Base-by-base conservation (phyloP, 2,797 vertebrate genomes). In the Sebastes hubbsi region DNA sequence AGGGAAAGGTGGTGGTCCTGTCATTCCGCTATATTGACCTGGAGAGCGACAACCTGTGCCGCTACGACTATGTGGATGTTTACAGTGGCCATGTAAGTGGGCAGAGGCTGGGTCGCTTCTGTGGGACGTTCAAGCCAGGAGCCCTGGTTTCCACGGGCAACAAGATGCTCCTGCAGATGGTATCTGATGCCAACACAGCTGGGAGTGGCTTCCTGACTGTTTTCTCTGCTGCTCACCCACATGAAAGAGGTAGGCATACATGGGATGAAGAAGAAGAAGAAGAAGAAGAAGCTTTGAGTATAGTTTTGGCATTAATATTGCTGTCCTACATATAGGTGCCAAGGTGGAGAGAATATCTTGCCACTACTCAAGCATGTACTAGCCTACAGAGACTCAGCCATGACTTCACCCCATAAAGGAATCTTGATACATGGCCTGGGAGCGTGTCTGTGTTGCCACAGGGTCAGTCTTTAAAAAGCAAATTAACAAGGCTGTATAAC, bases 81-180 rank as follows among this genome's bases (percentile, higher is more conserved):
- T 98, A 99, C 94, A 98, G 93, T 0, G 97, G 97, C 13, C 98
- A 99, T 0, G 81, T 85, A 76, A 96, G 91, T 0, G 97, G 96
- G 0, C 98, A 99, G 89, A 97, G 98, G 62, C 97, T 99, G 0
- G 98, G 98, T 4, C 96, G 98, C 75, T 99, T 99, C 95, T 99
- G 99, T 14, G 99, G 99, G 20, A 99, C 97, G 0, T 97, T 97
- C 88, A 97, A 96, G 75, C 99, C 99, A 0, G 99, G 98, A 0
- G 97, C 97, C 42, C 96, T 99, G 2, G 97, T 99, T 60, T 97
- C 99, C 91, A 97, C 94, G 2, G 94, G 96, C 92, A 99, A 99
- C 94, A 99, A 98, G 95, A 99, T 99, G 98, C 90, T 98, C 88
- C 94, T 99, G 76, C 97, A 99, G 93, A 99, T 99, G 98, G 94